Evolutionary conservation across 23 tunicate genomes (phyloP).

Genomic region (Styela plicata): DNA sequence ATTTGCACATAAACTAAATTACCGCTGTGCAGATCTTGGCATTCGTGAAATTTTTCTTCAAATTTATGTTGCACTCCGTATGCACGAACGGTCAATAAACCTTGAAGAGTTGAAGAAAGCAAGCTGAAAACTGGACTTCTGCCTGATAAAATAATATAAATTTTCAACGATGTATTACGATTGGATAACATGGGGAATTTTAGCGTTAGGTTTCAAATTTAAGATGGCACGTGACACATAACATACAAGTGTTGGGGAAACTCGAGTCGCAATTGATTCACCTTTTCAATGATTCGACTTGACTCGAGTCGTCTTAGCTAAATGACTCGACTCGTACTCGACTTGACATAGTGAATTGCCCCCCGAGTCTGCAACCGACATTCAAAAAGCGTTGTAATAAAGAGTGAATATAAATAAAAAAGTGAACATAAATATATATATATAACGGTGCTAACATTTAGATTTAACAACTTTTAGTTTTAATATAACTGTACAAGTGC

Average conservation of each 20-base stretch:
- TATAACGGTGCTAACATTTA: no score
- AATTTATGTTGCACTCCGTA: slow-evolving; percentile 53
- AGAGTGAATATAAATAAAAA: no score
- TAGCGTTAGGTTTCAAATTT: not conserved
- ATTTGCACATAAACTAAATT: not conserved
- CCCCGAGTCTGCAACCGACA: no score
- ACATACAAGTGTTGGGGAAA: not conserved
- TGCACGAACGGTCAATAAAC: slow-evolving; percentile 73
- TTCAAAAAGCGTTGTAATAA: no score
- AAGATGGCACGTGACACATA: not conserved
- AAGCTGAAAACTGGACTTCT: slow-evolving; percentile 90
- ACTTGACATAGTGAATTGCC: not conserved
- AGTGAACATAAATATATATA: not conserved
- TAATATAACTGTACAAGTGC: not conserved
- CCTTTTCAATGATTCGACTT: no score
- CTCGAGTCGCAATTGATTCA: not conserved
- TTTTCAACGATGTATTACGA: not conserved
- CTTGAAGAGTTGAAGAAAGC: slow-evolving; percentile 65
- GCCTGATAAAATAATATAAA: slow-evolving; percentile 5
- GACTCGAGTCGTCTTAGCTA: no score
- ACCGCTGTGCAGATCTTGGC: slow-evolving; percentile 89
- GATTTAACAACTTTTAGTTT: no score
- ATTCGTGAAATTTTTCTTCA: slow-evolving; percentile 48
- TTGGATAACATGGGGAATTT: not conserved
- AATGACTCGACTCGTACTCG: no score